These are phyloP conservation scores for Ormyrus nitidulus DNA, from an alignment of 2,888 invertebrate species.

Conservation along the genomic window DNA sequence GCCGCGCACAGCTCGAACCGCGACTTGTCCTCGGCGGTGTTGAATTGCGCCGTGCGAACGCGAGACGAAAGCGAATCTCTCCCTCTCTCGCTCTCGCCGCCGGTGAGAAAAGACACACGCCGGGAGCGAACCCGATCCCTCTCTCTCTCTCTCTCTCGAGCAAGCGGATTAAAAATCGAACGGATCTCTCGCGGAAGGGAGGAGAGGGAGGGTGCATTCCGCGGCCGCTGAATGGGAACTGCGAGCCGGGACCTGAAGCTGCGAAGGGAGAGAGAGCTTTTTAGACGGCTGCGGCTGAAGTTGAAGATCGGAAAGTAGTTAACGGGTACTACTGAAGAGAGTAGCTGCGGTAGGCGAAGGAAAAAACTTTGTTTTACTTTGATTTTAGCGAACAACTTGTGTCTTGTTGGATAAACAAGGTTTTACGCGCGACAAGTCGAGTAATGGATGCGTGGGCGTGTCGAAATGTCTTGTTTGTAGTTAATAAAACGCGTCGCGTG, in stretches of 20 bases:
- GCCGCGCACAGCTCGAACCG: constrained; percentile 58
- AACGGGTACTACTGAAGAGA: too few species aligned
- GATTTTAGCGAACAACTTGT: not conserved
- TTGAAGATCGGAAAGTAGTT: too few species aligned
- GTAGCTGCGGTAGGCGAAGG: not conserved
- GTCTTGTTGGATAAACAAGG: too few species aligned
- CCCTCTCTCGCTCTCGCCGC: constrained; percentile 38
- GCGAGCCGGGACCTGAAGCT: too few species aligned
- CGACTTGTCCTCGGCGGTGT: constrained; percentile 68
- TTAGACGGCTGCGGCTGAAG: too few species aligned
- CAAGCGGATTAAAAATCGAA: not conserved
- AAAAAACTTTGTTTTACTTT: not conserved
- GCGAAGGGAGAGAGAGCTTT: too few species aligned
- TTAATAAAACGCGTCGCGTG: not conserved
- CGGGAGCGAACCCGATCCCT: constrained; percentile 43
- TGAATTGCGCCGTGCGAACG: constrained; percentile 66
- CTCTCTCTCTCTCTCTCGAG: not conserved
- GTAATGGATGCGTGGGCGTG: not conserved
- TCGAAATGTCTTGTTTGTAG: not conserved
- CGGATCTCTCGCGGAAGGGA: not conserved
- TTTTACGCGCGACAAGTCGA: too few species aligned
- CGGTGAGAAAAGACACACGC: constrained; percentile 53
- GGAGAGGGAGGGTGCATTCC: too few species aligned
- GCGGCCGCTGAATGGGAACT: too few species aligned
- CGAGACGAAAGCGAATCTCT: constrained; percentile 68